Percentiles rank a stretch among this genome's conserved stretches.
phyloP scores from a whole-genome alignment of 2,113 vertebrate species.

The Siniperca knerii region DNA sequence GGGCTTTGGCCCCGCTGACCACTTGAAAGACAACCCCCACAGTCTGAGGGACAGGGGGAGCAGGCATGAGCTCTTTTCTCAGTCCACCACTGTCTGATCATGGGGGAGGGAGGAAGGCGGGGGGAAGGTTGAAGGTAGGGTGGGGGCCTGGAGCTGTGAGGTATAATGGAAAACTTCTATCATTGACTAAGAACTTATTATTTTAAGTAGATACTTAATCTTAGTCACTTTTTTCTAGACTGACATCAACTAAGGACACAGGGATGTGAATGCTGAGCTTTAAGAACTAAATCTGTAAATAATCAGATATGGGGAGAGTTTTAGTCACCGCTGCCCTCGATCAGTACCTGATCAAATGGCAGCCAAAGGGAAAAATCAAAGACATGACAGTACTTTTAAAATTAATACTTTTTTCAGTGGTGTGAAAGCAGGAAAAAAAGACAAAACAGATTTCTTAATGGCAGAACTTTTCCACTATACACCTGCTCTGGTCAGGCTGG shows the following conservation, averaged over 20 bases:
- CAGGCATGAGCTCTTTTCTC: conserved; percentile 82
- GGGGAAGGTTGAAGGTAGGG: conserved; percentile 8
- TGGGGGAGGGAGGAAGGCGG: conserved; percentile 17
- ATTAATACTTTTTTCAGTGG: not conserved
- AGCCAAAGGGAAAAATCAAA: not conserved
- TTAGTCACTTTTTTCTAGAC: not conserved
- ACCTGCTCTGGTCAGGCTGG: conserved; percentile 37
- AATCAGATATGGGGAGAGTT: not conserved
- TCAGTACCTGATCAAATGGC: not conserved
- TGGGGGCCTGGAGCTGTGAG: conserved; percentile 51
- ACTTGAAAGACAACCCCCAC: conserved; percentile 83
- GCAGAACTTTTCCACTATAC: conserved; percentile 57
- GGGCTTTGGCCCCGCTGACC: conserved; percentile 71
- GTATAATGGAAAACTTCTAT: conserved; percentile 65
- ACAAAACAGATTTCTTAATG: conserved; percentile 6
- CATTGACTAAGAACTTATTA: conserved; percentile 2
- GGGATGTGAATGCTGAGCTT: not conserved
- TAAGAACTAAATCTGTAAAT: not conserved
- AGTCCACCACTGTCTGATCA: conserved; percentile 74
- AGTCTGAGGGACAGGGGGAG: conserved; percentile 79
- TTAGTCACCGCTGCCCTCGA: not conserved
- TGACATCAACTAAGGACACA: not conserved
- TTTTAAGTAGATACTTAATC: not conserved
- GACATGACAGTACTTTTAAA: not conserved
- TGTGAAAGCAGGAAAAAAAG: not conserved